These are phyloP conservation scores for Numenius phaeopus DNA, from an alignment of 2,797 vertebrate species.

Conservation along the genomic window DNA sequence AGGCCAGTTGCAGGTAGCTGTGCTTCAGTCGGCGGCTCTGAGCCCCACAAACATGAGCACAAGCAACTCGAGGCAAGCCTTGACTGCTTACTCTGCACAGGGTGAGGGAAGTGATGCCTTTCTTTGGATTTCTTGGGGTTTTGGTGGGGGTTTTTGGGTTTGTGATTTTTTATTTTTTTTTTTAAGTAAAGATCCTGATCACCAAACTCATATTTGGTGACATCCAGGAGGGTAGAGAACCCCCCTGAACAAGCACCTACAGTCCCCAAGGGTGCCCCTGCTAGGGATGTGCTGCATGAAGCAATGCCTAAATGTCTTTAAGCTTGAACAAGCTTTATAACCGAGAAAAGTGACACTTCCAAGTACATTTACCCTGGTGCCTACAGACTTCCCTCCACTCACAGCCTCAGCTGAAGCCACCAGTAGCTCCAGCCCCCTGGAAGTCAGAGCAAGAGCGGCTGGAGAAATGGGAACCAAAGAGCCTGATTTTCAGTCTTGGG, in stretches of 20 bases:
- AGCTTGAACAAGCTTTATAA: neutral
- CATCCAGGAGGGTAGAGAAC: neutral
- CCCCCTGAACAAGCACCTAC: fast-evolving
- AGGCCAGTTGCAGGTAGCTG: fast-evolving
- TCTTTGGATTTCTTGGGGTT: too few relatives aligned
- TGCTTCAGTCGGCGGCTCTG: neutral
- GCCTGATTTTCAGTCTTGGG: neutral
- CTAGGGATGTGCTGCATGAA: neutral
- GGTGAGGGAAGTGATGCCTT: fast-evolving
- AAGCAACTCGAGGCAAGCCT: fast-evolving
- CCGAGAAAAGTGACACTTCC: neutral
- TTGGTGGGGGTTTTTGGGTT: too few relatives aligned
- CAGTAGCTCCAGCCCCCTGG: neutral
- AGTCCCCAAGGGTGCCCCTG: fast-evolving
- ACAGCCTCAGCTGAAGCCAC: neutral
- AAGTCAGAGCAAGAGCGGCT: neutral
- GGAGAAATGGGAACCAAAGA: neutral
- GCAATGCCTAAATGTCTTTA: fast-evolving
- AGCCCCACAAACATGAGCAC: fast-evolving
- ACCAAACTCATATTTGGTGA: neutral
- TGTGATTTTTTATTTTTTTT: neutral
- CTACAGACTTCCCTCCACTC: neutral
- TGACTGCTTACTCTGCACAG: neutral
- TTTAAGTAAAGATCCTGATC: neutral
- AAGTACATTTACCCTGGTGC: neutral